phyloP scores from a whole-genome alignment of 2,888 invertebrate species.

The Yponomeuta cagnagella region DNA sequence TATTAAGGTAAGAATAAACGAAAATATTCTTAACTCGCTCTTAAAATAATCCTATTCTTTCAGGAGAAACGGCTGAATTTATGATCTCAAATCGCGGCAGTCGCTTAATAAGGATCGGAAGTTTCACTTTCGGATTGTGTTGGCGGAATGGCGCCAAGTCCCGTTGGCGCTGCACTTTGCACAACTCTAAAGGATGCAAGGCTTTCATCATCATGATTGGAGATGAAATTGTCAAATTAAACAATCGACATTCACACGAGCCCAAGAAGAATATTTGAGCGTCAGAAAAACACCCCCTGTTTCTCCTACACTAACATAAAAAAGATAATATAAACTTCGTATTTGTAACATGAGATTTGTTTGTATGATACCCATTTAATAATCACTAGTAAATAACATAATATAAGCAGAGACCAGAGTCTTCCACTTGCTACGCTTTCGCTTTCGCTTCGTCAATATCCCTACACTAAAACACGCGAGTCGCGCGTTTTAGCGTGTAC shows the following conservation, averaged over 20 bases:
- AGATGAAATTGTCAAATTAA: not conserved
- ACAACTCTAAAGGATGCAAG: constrained; percentile 21
- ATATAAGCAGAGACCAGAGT: no score
- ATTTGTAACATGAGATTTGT: no score
- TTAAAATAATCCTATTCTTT: not conserved
- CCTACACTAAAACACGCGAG: no score
- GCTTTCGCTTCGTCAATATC: no score
- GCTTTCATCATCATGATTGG: constrained; percentile 3
- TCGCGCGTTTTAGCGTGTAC: no score
- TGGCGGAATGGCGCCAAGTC: constrained; percentile 16
- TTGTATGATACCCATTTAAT: no score
- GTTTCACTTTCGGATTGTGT: not conserved
- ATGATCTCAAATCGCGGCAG: not conserved
- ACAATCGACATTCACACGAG: not conserved
- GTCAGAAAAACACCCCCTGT: not conserved
- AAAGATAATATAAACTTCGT: no score
- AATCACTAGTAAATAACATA: no score
- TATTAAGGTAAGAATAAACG: no score
- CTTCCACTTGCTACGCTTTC: no score
- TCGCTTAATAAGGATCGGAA: not conserved
- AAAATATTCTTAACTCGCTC: not conserved
- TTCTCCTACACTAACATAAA: no score
- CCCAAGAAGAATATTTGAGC: not conserved
- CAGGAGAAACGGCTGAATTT: not conserved
- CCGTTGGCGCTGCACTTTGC: constrained; percentile 24